Evolutionary conservation across 2,888 invertebrate genomes (phyloP).

Genomic region (Seladonia tumulorum): DNA sequence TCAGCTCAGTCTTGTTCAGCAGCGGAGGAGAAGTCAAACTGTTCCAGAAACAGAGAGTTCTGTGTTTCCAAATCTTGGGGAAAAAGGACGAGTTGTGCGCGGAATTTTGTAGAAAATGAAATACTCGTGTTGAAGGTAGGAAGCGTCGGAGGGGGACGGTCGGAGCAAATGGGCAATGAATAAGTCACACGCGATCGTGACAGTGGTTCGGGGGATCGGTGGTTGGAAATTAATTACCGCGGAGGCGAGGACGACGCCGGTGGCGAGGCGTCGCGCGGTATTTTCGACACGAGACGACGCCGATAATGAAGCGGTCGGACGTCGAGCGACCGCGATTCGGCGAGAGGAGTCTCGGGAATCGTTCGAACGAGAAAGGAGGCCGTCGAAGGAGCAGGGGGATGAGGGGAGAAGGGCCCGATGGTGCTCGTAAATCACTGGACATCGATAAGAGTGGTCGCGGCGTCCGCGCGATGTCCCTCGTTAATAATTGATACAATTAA

Average conservation of each 20-base stretch:
- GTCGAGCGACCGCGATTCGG: constrained; percentile 52
- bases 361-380: constrained; percentile 10
- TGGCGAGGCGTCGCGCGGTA: constrained; percentile 46
- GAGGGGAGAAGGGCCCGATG: constrained; percentile 25
- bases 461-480: constrained; percentile 76
- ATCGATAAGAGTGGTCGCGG: constrained; percentile 79
- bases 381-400: background rate
- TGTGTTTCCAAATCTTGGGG: too few relatives aligned
- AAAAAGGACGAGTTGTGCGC: background rate
- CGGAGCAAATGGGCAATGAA: constrained; percentile 60
- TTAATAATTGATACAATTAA: constrained; percentile 83
- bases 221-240: constrained; percentile 64
- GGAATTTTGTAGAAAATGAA: background rate
- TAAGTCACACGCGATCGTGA: constrained; percentile 64
- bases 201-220: constrained; percentile 38
- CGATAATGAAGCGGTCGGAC: constrained; percentile 67
- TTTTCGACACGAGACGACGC: constrained; percentile 47
- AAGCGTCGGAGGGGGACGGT: background rate
- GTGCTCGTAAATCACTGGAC: constrained; percentile 79
- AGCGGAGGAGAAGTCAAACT: too few relatives aligned
- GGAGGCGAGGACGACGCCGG: constrained; percentile 37
- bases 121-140: background rate
- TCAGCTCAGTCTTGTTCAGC: too few relatives aligned
- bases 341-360: constrained; percentile 23
- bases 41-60: too few relatives aligned